phyloP scores from a whole-genome alignment of 35 echinoderm and acorn worm species.

The Ophiothrix spiculata region DNA sequence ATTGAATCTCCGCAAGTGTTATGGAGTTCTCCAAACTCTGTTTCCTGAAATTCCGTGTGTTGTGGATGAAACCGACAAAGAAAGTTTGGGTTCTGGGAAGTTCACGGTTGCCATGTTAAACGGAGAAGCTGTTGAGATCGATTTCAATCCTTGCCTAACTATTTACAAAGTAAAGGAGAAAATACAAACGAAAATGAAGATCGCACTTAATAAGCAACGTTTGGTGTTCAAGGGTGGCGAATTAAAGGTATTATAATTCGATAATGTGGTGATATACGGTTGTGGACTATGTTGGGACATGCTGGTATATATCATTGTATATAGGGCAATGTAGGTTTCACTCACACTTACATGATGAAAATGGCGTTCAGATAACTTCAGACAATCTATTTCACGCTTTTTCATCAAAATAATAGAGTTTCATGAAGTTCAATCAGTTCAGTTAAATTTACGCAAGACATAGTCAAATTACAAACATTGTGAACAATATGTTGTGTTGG shows the following conservation, averaged over 20 bases:
- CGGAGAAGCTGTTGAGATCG: neutral
- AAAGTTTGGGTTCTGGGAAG: neutral
- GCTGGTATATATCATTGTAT: neutral
- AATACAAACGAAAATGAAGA: neutral
- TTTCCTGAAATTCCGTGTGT: neutral
- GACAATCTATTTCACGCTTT: no score
- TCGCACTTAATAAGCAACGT: constrained; percentile 12
- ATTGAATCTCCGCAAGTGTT: neutral
- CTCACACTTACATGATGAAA: no score
- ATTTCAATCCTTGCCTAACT: constrained; percentile 6
- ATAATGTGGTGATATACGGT: neutral
- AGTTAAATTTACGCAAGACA: no score
- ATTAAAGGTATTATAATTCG: neutral
- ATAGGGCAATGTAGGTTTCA: no score
- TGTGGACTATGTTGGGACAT: neutral
- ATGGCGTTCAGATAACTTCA: no score
- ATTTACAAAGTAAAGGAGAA: constrained; percentile 5
- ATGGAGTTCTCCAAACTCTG: neutral
- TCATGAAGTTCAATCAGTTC: no score
- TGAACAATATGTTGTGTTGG: no score
- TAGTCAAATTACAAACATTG: no score
- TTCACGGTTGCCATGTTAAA: constrained; percentile 8
- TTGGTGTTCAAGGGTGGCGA: constrained; percentile 26
- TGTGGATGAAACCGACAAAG: neutral
- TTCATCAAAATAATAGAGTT: no score